These are phyloP conservation scores for Galbula dea DNA, from an alignment of 2,113 vertebrate species.

Conservation along the genomic window DNA sequence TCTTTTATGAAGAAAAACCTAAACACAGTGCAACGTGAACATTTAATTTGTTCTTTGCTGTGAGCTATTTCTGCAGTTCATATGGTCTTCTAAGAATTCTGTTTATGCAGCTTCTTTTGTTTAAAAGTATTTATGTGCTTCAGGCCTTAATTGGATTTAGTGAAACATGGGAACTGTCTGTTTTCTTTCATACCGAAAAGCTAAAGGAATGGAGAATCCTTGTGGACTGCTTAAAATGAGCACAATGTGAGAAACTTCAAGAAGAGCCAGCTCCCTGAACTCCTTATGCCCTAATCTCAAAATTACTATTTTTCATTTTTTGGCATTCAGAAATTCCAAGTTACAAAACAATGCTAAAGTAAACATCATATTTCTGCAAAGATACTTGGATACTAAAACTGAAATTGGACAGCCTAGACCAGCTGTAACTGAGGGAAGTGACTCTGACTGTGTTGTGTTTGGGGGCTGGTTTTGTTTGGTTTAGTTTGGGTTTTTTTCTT, in stretches of 20 bases:
- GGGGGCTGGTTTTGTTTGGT: neutral
- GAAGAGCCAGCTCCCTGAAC: neutral
- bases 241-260: neutral
- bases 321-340: neutral
- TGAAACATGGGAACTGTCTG: neutral
- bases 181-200: neutral
- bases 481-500: neutral
- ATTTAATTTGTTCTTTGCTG: neutral
- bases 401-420: neutral
- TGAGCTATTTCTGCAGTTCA: neutral
- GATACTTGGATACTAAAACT: neutral
- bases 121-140: neutral
- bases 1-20: neutral
- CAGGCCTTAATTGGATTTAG: neutral
- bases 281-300: neutral
- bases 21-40: neutral
- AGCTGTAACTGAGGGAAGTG: neutral
- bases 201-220: neutral
- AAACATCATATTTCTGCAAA: neutral
- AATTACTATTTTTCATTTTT: neutral
- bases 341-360: neutral
- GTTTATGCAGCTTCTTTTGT: neutral
- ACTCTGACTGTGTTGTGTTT: neutral
- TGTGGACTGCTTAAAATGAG: neutral
- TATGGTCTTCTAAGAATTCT: neutral